Evolutionary conservation across 2,888 invertebrate species (phyloP).

Genomic region (Liposcelis brunnea): DNA sequence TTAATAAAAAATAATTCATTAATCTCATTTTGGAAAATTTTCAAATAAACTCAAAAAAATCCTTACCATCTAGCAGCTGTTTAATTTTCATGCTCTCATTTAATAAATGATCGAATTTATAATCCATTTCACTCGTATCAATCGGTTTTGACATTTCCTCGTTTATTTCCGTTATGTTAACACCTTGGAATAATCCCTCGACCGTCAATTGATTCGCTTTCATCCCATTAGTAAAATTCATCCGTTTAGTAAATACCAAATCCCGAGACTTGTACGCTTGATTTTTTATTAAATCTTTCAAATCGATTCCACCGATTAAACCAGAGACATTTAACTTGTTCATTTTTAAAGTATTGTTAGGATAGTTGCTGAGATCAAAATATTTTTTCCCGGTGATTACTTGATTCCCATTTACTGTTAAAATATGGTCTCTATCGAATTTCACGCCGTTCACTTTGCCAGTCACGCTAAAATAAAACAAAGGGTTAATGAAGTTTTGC

Average conservation of each 20-base stretch:
- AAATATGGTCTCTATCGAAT: constrained; percentile 22
- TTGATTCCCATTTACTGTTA: constrained; percentile 26
- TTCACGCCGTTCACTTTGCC: constrained; percentile 23
- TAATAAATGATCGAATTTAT: constrained; percentile 3
- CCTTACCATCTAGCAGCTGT: constrained; percentile 20
- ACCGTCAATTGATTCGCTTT: constrained; percentile 22
- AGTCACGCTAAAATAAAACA: constrained; percentile 22
- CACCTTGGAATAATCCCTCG: constrained; percentile 21
- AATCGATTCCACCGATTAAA: constrained; percentile 21
- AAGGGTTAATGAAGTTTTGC: no score
- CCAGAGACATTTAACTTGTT: constrained; percentile 22
- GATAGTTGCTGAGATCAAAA: constrained; percentile 17
- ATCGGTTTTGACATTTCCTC: constrained; percentile 18
- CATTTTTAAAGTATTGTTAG: constrained; percentile 17
- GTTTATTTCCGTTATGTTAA: constrained; percentile 23
- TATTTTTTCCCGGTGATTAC: constrained; percentile 25
- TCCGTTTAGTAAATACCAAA: constrained; percentile 19
- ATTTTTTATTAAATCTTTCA: constrained; percentile 21
- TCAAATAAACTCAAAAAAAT: constrained; percentile 23
- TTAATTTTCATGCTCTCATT: constrained; percentile 14
- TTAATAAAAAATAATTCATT: constrained; percentile 6
- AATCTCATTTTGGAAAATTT: constrained; percentile 17
- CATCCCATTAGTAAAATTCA: constrained; percentile 22
- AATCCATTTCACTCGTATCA: constrained; percentile 10
- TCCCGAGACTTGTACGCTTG: constrained; percentile 22